Percentiles rank a stretch among this genome's conserved stretches.
These are phyloP conservation scores for Callithrix jacchus DNA, from an alignment of 2,113 vertebrate species.

Conservation along the genomic window DNA sequence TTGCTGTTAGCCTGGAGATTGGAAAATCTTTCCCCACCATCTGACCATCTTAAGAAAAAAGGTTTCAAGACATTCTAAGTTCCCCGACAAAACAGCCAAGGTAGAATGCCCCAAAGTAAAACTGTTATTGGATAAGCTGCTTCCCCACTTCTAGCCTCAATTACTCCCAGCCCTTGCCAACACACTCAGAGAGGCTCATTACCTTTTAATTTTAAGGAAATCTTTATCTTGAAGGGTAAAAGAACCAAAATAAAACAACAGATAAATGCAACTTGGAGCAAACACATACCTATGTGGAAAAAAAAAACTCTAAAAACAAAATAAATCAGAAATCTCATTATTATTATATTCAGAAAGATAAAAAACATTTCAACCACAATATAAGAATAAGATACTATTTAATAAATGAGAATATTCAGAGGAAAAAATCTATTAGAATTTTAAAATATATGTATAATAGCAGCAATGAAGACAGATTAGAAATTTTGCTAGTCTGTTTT, in stretches of 20 bases:
- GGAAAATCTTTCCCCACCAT: neutral
- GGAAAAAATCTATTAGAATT: constrained; percentile 1
- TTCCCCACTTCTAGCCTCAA: neutral
- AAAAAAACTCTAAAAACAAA: constrained; percentile 2
- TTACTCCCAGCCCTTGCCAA: neutral
- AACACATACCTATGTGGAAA: neutral
- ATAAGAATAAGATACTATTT: neutral
- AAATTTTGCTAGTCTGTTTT: neutral
- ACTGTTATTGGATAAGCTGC: neutral
- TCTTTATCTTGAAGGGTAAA: neutral
- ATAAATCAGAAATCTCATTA: constrained; percentile 7
- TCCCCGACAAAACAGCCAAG: neutral
- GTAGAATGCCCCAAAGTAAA: neutral
- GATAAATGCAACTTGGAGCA: neutral
- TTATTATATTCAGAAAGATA: neutral
- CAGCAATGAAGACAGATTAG: neutral
- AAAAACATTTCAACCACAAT: neutral
- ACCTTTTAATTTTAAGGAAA: neutral
- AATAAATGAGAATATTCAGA: constrained; percentile 11
- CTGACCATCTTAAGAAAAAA: neutral
- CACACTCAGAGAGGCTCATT: neutral
- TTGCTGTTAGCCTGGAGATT: neutral
- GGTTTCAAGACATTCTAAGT: neutral
- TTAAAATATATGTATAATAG: neutral
- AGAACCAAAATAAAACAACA: constrained; percentile 15